Evolutionary conservation across 1,140 invertebrate species (phyloP).

Genomic region (Dreissena polymorpha): DNA sequence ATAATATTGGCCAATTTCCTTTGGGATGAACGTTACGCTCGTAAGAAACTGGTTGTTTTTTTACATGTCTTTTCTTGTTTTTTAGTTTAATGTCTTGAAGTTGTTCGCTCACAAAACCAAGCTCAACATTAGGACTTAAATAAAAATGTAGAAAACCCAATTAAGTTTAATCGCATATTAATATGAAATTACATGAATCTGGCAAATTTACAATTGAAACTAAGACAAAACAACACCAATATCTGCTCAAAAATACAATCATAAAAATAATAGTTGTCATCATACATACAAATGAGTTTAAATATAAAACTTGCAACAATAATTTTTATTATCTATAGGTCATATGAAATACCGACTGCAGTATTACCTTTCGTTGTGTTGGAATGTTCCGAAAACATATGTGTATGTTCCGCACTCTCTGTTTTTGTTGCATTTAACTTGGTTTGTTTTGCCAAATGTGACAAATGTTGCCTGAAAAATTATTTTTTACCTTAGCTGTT

Average conservation of each 20-base stretch:
- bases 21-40: background rate
- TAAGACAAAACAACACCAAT: no score
- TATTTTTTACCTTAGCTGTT: no score
- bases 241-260: no score
- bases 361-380: background rate
- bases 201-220: no score
- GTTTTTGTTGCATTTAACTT: background rate
- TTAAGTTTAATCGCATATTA: no score
- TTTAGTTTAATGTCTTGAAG: background rate
- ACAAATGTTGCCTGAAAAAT: slow-evolving; percentile 4
- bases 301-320: no score
- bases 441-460: slow-evolving; percentile 1
- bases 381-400: background rate
- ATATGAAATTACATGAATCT: background rate
- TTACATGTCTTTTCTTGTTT: background rate
- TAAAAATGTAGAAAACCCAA: no score
- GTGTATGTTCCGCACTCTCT: slow-evolving; percentile 9
- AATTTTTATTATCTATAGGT: no score
- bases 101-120: slow-evolving; percentile 7
- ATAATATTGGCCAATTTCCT: background rate
- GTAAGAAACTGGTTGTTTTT: background rate
- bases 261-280: no score
- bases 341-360: background rate
- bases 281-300: no score
- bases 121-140: no score